Conservation (phyloP, 1,140 invertebrate genomes). For the Penaeus chinensis region DNA sequence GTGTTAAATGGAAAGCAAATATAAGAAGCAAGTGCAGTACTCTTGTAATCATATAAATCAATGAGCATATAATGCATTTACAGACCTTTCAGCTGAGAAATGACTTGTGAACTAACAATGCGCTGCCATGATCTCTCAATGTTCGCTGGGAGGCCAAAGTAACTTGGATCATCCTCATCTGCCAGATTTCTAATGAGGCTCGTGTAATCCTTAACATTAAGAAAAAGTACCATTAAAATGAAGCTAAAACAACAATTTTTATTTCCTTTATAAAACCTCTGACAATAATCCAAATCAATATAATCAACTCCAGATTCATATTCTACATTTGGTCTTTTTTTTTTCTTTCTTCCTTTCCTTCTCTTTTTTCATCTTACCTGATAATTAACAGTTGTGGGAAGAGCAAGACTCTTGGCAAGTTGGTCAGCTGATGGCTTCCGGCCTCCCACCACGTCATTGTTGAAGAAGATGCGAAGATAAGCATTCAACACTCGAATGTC, state of each 20-base stretch:
- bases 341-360: slow-evolving; percentile 68
- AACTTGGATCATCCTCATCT: slow-evolving; percentile 77
- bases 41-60: too few species aligned
- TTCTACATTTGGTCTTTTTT: neutral
- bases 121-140: slow-evolving; percentile 83
- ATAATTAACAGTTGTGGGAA: slow-evolving; percentile 71
- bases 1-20: slow-evolving; percentile 59
- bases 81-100: slow-evolving; percentile 74
- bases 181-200: slow-evolving; percentile 75
- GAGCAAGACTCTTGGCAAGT: slow-evolving; percentile 70
- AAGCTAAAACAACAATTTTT: too few species aligned
- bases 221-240: slow-evolving; percentile 1
- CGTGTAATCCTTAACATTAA: slow-evolving; percentile 73
- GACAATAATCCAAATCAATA: neutral
- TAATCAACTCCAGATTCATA: too few species aligned
- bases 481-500: slow-evolving; percentile 81
- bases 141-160: slow-evolving; percentile 85
- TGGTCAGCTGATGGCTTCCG: slow-evolving; percentile 72
- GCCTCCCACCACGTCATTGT: slow-evolving; percentile 69
- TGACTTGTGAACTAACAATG: slow-evolving; percentile 75
- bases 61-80: slow-evolving; percentile 65
- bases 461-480: slow-evolving; percentile 83
- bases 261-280: neutral
- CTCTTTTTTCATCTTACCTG: slow-evolving; percentile 63
- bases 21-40: slow-evolving; percentile 36